Evolutionary conservation across 2,113 vertebrate genomes (phyloP).

Genomic region (Myiopsitta monachus): DNA sequence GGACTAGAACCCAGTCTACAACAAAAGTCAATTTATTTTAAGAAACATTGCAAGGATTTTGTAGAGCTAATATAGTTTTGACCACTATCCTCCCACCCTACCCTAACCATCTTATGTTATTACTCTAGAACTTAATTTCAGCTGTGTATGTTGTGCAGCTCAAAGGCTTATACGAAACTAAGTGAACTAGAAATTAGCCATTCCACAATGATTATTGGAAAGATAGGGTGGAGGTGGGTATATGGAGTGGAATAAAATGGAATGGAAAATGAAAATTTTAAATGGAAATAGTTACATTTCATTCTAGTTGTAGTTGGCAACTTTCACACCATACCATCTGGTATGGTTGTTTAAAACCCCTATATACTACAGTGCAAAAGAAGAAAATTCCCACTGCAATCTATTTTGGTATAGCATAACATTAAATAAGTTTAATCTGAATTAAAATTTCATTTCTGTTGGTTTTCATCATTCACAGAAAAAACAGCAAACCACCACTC

Average conservation of each 20-base stretch:
- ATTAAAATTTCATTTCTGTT: not conserved
- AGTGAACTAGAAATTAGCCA: not conserved
- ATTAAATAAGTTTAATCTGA: not conserved
- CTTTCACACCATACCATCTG: not conserved
- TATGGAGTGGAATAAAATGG: not conserved
- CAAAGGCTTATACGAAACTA: not conserved
- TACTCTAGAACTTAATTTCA: not conserved
- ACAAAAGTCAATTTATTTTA: not conserved
- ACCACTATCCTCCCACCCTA: not conserved
- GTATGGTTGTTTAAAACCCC: not conserved
- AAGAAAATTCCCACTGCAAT: not conserved
- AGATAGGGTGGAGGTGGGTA: not conserved
- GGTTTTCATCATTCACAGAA: not conserved
- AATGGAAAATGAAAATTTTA: not conserved
- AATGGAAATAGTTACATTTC: not conserved
- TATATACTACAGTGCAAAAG: not conserved
- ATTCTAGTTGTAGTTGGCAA: not conserved
- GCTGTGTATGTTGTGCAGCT: not conserved
- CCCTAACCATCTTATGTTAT: not conserved
- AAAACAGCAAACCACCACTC: accelerated
- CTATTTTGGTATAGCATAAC: not conserved
- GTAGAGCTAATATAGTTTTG: not conserved
- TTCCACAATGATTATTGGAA: not conserved
- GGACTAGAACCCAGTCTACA: not conserved
- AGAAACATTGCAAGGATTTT: not conserved